Conservation (phyloP, 2,888 invertebrate species). For the Caenorhabditis virilis region DNA sequence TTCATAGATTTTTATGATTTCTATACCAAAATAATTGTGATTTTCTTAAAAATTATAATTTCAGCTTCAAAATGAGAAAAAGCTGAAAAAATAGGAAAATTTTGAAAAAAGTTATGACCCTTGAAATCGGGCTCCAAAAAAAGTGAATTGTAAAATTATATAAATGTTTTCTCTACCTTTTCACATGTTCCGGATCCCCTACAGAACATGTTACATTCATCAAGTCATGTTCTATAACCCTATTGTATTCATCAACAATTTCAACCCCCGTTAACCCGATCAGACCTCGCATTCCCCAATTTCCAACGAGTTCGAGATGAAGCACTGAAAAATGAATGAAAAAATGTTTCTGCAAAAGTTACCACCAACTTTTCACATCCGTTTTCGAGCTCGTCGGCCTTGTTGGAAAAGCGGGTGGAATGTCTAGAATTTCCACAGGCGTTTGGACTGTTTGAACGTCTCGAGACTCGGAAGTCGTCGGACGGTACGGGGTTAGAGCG, state of each 20-base stretch:
- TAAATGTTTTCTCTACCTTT: too few relatives aligned
- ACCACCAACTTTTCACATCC: conserved; percentile 22
- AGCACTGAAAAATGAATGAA: conserved; percentile 46
- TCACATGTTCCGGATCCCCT: conserved; percentile 4
- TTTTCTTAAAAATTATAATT: too few relatives aligned
- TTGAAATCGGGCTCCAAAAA: too few relatives aligned
- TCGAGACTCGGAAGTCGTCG: conserved; percentile 25
- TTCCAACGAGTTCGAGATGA: conserved; percentile 70
- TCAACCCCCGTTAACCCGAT: conserved; percentile 72
- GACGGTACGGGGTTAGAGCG: conserved; percentile 20
- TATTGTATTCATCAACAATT: conserved; percentile 63
- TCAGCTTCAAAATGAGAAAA: too few relatives aligned
- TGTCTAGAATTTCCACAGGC: background rate
- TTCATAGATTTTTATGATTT: too few relatives aligned
- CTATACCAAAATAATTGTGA: too few relatives aligned
- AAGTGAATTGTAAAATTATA: too few relatives aligned
- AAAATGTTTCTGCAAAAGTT: background rate
- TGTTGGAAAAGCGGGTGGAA: background rate
- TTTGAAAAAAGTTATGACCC: too few relatives aligned
- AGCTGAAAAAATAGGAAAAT: too few relatives aligned
- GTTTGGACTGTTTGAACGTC: background rate
- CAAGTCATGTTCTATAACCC: conserved; percentile 12
- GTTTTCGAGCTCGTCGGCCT: background rate
- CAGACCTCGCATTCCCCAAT: conserved; percentile 72
- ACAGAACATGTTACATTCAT: conserved; percentile 9